Percentiles rank a stretch among this genome's conserved stretches.
Conservation (phyloP, 2,113 vertebrate genomes). For the Tyto alba region DNA sequence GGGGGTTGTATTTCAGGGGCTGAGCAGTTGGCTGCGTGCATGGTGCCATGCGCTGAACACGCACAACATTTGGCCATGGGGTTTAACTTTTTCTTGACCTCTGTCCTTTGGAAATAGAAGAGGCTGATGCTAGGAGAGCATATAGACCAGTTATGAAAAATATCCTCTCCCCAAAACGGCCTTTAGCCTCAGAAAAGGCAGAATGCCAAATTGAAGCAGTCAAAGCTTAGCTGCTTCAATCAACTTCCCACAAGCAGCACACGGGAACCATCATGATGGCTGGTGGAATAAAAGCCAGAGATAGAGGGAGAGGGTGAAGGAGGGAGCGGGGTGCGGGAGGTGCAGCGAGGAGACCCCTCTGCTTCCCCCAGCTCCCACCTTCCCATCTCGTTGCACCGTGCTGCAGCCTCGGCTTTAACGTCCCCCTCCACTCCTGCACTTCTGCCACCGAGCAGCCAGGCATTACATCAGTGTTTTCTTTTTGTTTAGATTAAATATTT, state of each 20-base stretch:
- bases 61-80: background rate
- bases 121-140: background rate
- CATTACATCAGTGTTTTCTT: background rate
- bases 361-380: background rate
- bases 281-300: background rate
- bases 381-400: fast-evolving
- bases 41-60: fast-evolving
- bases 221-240: background rate
- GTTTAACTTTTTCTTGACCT: background rate
- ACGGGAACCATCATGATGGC: fast-evolving
- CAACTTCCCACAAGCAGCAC: fast-evolving
- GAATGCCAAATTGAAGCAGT: background rate
- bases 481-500: background rate
- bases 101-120: background rate
- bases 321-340: background rate
- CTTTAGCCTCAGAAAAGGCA: background rate
- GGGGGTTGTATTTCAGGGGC: background rate
- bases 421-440: background rate
- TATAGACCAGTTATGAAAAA: background rate
- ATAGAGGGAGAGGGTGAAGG: background rate
- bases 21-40: background rate
- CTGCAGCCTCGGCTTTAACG: fast-evolving
- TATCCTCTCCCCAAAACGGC: background rate
- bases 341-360: background rate
- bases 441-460: background rate